A percentile compares a stretch with the other conserved stretches of the same genome.
Conservation (phyloP, 53 echinoderm and acorn worm species). For the Arbacia lixula region DNA sequence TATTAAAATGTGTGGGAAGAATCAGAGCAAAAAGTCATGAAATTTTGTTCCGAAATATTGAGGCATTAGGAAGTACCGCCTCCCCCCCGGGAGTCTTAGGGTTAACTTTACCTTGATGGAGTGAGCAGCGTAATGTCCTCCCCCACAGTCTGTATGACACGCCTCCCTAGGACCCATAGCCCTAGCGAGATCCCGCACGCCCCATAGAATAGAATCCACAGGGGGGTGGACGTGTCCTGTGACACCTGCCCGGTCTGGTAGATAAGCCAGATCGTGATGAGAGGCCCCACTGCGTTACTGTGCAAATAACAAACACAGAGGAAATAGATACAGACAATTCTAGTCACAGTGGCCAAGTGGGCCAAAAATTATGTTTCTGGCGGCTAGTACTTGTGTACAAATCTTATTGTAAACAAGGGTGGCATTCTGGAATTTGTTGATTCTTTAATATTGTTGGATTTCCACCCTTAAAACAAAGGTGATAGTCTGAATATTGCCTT, state of each 20-base stretch:
- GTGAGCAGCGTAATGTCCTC: slow-evolving; percentile 59
- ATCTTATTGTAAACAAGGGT: not conserved
- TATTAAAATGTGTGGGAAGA: too few species aligned
- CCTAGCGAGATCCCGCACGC: slow-evolving; percentile 56
- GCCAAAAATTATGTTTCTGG: not conserved
- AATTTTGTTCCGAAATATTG: too few species aligned
- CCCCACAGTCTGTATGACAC: slow-evolving; percentile 67
- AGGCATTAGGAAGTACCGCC: too few species aligned
- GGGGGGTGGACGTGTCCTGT: slow-evolving; percentile 16
- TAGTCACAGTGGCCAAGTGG: not conserved
- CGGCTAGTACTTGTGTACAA: too few species aligned
- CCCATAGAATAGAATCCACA: slow-evolving; percentile 67
- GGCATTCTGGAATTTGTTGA: too few species aligned
- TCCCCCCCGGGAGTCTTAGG: too few species aligned
- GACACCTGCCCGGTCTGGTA: slow-evolving; percentile 36
- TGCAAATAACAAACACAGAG: not conserved
- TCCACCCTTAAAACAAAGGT: too few species aligned
- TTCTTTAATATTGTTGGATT: too few species aligned
- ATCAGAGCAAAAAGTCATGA: too few species aligned
- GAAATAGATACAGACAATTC: not conserved
- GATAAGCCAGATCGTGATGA: slow-evolving; percentile 59
- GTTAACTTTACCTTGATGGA: slow-evolving; percentile 60
- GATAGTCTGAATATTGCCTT: too few species aligned
- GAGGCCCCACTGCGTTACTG: slow-evolving; percentile 64
- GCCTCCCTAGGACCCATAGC: slow-evolving; percentile 56